phyloP scores from a whole-genome alignment of 2,888 invertebrate species.

The Ypsolopha scabrella region DNA sequence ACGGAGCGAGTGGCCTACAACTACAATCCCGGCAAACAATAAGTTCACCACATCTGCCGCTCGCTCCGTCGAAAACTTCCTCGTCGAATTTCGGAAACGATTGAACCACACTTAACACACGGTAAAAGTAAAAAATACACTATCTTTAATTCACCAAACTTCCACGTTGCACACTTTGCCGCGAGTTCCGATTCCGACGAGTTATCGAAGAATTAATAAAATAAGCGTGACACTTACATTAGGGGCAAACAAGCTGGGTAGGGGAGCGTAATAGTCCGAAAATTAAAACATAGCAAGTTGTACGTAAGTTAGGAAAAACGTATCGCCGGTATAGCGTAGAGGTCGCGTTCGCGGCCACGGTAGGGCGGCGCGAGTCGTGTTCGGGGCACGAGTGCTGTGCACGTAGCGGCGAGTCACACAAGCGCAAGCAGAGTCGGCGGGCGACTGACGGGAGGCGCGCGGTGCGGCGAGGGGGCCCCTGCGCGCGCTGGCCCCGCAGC shows the following conservation, averaged over 20 bases:
- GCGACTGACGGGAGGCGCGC: slow-evolving; percentile 67
- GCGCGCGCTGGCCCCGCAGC: slow-evolving; percentile 57
- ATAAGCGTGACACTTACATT: slow-evolving; percentile 68
- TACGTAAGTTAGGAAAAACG: slow-evolving; percentile 63
- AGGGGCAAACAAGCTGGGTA: slow-evolving; percentile 67
- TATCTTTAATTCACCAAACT: slow-evolving; percentile 54
- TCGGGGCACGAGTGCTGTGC: slow-evolving; percentile 68
- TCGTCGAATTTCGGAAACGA: slow-evolving; percentile 59
- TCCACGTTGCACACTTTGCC: slow-evolving; percentile 55
- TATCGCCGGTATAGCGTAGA: slow-evolving; percentile 69
- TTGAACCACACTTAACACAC: slow-evolving; percentile 34
- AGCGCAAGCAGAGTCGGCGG: slow-evolving; percentile 71
- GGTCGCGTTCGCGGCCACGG: slow-evolving; percentile 74
- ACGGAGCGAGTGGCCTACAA: slow-evolving; percentile 26
- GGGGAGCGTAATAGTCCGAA: slow-evolving; percentile 60
- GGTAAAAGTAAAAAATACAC: slow-evolving; percentile 33
- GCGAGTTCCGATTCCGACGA: slow-evolving; percentile 52
- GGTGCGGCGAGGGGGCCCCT: slow-evolving; percentile 56
- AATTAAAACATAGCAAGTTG: slow-evolving; percentile 61
- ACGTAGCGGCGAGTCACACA: slow-evolving; percentile 70
- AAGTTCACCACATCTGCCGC: slow-evolving; percentile 25
- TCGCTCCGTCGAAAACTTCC: slow-evolving; percentile 42
- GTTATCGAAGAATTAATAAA: slow-evolving; percentile 47
- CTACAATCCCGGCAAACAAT: slow-evolving; percentile 17
- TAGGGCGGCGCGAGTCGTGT: slow-evolving; percentile 67